These are phyloP conservation scores for Mallateleia sp. DNA, from an alignment of 2,888 invertebrate species.

Conservation along the genomic window DNA sequence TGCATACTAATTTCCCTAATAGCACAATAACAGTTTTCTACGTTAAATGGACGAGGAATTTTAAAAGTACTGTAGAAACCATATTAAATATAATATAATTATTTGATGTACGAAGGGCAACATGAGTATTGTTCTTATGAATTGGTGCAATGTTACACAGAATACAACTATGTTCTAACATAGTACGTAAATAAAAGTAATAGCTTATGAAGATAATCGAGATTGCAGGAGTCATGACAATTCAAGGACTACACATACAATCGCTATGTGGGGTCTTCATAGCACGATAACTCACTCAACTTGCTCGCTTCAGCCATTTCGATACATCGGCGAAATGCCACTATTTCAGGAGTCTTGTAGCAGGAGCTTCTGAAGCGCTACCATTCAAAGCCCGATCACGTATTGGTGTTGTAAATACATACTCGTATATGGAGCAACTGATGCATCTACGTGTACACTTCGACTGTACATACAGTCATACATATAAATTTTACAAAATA, in stretches of 20 bases:
- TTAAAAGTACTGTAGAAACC: too few species aligned
- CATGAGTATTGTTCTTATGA: too few species aligned
- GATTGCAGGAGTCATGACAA: conserved; percentile 59
- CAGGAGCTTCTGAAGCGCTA: conserved; percentile 35
- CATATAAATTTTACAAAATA: conserved; percentile 34
- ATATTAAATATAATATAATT: too few species aligned
- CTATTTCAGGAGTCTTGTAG: conserved; percentile 60
- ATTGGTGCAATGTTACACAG: too few species aligned
- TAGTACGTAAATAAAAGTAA: too few species aligned
- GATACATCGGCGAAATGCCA: conserved; percentile 63
- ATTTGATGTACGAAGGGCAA: too few species aligned
- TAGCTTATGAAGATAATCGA: conserved; percentile 51
- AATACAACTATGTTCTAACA: too few species aligned
- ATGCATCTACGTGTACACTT: conserved; percentile 54
- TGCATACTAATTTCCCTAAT: too few species aligned
- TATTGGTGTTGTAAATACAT: conserved; percentile 64
- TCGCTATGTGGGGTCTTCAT: conserved; percentile 31
- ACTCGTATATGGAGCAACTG: conserved; percentile 57
- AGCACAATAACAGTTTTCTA: too few species aligned
- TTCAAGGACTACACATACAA: too few species aligned
- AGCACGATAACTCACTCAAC: conserved; percentile 58
- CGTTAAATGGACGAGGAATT: too few species aligned
- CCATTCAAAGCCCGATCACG: conserved; percentile 67
- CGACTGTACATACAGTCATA: conserved; percentile 31
- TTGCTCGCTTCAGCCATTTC: conserved; percentile 59